These are phyloP conservation scores for Vidua macroura DNA, from an alignment of 2,113 vertebrate species.

Conservation along the genomic window DNA sequence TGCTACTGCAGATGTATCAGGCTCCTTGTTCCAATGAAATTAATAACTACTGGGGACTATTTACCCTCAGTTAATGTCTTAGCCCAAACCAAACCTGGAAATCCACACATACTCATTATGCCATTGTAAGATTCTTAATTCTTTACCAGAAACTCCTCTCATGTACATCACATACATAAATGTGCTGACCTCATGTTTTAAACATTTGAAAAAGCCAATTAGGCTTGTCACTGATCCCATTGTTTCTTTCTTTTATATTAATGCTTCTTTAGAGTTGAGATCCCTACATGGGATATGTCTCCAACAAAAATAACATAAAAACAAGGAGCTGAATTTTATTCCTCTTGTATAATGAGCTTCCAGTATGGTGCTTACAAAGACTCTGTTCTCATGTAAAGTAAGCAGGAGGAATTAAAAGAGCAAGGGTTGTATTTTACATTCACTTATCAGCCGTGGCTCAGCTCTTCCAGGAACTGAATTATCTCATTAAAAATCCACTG, in stretches of 20 bases:
- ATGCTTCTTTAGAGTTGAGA: neutral
- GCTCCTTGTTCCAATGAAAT: neutral
- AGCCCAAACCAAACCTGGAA: neutral
- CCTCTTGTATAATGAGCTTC: constrained; percentile 22
- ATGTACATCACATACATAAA: neutral
- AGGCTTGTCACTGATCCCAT: neutral
- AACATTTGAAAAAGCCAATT: constrained; percentile 38
- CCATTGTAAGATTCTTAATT: neutral
- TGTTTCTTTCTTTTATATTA: neutral
- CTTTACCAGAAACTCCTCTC: neutral
- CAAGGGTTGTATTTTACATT: constrained; percentile 1
- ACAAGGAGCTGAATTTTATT: constrained; percentile 37
- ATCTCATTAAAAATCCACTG: neutral
- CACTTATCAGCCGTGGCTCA: neutral
- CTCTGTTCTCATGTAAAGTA: constrained; percentile 35
- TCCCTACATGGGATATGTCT: neutral
- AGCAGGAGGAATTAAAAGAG: constrained; percentile 20
- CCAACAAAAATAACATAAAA: constrained; percentile 11
- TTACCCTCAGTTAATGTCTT: neutral
- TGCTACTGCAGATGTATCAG: neutral
- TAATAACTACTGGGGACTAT: neutral
- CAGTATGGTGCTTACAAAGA: neutral
- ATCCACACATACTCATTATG: neutral
- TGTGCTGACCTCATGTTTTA: constrained; percentile 2
- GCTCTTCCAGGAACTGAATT: neutral